Base-by-base conservation (phyloP, 2,888 invertebrate species). In the Pachycephus smyrnensis region DNA sequence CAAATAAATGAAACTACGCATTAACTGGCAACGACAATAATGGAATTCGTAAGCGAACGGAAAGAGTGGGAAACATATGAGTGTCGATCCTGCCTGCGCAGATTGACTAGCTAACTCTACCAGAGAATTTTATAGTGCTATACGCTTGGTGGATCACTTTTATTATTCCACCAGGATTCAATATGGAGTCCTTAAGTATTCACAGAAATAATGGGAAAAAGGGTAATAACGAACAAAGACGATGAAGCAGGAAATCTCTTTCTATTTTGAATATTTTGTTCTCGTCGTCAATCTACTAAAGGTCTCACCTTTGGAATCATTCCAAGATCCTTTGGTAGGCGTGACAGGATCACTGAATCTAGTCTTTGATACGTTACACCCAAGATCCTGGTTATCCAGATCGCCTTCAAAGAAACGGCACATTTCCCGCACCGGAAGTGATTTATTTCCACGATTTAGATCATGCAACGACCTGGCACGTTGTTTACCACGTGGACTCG, bases 371-470 rank as follows among this genome's bases (percentile, higher is more conserved):
- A n/a, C 32, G 4, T 35, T 30, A 1, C 31, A 33, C 12, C 4
- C 12, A 3, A 30, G 36, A 80, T 86, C 83, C 12, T 82, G 78
- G 36, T 84, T 83, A 11, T 81, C 73, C 75, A 75, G 68, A 1
- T 93, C 93, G 71, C 94, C 94, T 88, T 95, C 95, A 90, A 95
- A 95, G 91, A 95, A 95, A 90, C 95, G 94, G 84, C 95, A 94
- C 91, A 95, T 93, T 88, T 95, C 95, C 78, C 95, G 93, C 33
- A 95, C 95, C 35, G 93, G 92, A 81, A 93, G 92, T 73, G 93
- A 93, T 79, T 93, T 92, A 6, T 89, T 86, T 11, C 92, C 92
- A 77, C 93, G 90, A 73, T 92, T 93, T 36, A 94, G 92, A 91
- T 95, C 95, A 90, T 95, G 95, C 85, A 95, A 90, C 0, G 95